Evolutionary conservation across 2,113 vertebrate genomes (phyloP), one percentile per base, ranked within the genome.

Genomic region (Microtus oregoni): DNA sequence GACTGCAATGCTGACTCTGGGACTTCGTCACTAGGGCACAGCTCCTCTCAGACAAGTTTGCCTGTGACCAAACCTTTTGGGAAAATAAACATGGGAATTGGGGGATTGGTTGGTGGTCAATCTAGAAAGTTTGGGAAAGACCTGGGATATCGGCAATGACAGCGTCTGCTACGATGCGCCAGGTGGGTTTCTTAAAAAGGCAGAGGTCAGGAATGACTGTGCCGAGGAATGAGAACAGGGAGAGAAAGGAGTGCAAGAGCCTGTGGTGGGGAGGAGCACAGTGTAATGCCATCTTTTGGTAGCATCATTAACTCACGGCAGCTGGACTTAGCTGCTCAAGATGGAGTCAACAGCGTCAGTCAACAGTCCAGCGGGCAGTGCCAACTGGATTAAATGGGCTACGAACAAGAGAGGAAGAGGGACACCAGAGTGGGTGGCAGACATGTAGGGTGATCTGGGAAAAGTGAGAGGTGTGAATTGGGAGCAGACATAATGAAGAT

Each of bases 261-360:
- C 26, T 2, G n/a, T 17, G 41, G 41, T 65, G 61, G 1, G n/a
- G 38, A 47, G 14, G 38, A 65, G 61, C 1, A 6, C 1, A 0
- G 26, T 20, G 15, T 17, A 38, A 19, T 10, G 15, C 82, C 20
- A 17, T 58, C 38, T 67, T 67, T 67, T 10, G 1, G 26, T 17
- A 65, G 26, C 7, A 10, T 85, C 83, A 1, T 13, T 28, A 85
- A 67, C 38, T 67, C 82, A 47, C 15, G 5, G 26, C 13, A 86
- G 61, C 82, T 86, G 38, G 17, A 61, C 58, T 32, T 32, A 32
- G 15, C n/a, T 67, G 82, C 28, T 20, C 38, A 67, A 30, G 17
- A 47, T 32, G 15, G 32, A 47, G 28, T 32, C n/a, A 7, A 44
- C 17, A 32, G 38, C 10, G 3, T 12, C 38, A 85, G 26, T 65